Percentiles rank a stretch among this genome's conserved stretches.
Conservation (phyloP, 2,797 vertebrate genomes). For the Phoeniculus purpureus region DNA sequence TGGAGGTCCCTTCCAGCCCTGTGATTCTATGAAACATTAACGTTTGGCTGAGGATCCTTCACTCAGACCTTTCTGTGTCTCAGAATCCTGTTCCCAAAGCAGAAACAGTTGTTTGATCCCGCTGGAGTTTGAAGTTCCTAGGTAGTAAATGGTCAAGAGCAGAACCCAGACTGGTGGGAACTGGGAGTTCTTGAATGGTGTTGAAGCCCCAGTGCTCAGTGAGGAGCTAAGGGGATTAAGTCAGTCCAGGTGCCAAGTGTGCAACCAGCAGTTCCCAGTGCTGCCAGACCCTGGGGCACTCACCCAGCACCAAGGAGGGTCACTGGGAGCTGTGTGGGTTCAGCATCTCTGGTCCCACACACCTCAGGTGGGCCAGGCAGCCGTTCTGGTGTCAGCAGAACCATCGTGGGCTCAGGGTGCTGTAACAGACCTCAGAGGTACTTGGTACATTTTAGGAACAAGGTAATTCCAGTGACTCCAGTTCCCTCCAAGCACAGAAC, state of each 20-base stretch:
- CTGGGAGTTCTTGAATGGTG: accelerated
- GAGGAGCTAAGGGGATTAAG: neutral
- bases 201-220: neutral
- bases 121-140: accelerated
- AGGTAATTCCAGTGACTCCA: neutral
- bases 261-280: neutral
- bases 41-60: neutral
- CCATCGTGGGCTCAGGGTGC: neutral
- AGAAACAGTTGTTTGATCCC: neutral
- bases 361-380: accelerated
- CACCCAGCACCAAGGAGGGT: neutral
- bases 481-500: accelerated
- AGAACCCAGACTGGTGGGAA: neutral
- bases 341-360: neutral
- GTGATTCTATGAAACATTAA: neutral
- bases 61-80: neutral
- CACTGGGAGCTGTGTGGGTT: neutral
- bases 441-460: neutral
- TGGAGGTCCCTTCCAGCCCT: no score
- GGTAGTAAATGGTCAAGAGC: neutral
- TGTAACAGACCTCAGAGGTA: neutral
- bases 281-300: neutral
- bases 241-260: neutral
- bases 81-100: neutral
- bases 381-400: neutral